These are phyloP conservation scores for Cichladusa arquata DNA, from an alignment of 2,113 vertebrate species.

Conservation along the genomic window DNA sequence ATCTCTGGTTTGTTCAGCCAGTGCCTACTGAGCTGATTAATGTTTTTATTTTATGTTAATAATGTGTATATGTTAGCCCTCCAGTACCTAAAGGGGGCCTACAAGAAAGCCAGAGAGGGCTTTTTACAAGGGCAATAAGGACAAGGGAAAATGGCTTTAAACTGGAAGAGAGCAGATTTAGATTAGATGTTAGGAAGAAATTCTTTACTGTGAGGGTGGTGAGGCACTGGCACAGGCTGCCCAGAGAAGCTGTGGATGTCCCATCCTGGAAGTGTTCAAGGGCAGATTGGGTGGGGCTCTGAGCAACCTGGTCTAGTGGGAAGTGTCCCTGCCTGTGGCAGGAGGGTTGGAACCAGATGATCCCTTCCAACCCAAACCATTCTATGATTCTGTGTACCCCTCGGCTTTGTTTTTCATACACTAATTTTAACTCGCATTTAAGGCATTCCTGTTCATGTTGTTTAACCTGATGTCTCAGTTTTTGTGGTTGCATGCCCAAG, in stretches of 20 bases:
- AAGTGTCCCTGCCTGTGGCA: not conserved
- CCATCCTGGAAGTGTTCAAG: not conserved
- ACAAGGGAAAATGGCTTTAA: not conserved
- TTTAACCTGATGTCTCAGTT: not conserved
- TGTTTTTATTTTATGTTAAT: not conserved
- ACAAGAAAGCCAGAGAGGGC: not conserved
- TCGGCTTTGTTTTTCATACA: not conserved
- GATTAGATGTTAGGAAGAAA: not conserved
- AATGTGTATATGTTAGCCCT: not conserved
- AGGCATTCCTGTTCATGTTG: not conserved
- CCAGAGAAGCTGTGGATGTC: not conserved
- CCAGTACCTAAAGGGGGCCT: not conserved
- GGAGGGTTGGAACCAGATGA: not conserved
- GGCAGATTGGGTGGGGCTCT: not conserved
- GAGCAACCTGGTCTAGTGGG: not conserved
- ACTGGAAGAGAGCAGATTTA: not conserved
- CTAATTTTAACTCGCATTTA: not conserved
- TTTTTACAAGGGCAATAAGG: not conserved
- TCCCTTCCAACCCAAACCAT: not conserved
- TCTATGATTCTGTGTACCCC: not conserved
- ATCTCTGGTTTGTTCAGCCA: not conserved
- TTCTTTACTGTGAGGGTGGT: not conserved
- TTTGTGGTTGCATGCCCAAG: not conserved
- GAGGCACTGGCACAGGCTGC: not conserved
- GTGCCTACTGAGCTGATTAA: not conserved